Base-by-base conservation (phyloP, 2,888 invertebrate genomes). In the Ommatoiulus sabulosus region DNA sequence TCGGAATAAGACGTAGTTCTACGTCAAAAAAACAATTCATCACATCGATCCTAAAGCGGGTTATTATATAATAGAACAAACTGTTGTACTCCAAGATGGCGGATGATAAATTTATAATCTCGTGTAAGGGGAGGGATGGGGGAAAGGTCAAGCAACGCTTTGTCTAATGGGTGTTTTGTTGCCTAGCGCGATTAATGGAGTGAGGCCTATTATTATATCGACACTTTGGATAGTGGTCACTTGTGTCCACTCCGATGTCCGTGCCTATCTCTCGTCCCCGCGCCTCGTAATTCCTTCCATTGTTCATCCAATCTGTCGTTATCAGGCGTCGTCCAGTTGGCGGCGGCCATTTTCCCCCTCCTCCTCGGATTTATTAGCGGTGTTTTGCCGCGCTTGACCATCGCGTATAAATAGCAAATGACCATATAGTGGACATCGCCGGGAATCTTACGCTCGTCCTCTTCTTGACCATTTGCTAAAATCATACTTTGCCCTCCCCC, bases 321-420 rank as follows among this genome's bases (percentile, higher is more conserved):
- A 63, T 63, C 63, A 63, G 63, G n/a, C 63, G 63, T 63, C 63
- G 63, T n/a, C 63, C 63, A 63, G 63, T 63, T 63, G 63, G n/a
- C 63, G 48, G 48, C 48, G n/a, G 63, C 63, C 63, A 63, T 63
- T 63, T 63, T n/a, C 63, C 17, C 63, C 63, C 17, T 35, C 35
- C 35, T 35, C 63, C 0, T n/a, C n/a, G 63, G 63, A 63, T 63
- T 63, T 63, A 63, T 63, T n/a, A 35, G 63, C n/a, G 63, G n/a
- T 57, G 57, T 57, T 57, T 57, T 57, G 8, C 1, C 63, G 48
- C n/a, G 63, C n/a, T 12, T 63, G 63, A 17, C 63, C 63, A 63
- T 63, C 63, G 5, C 7, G 63, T 63, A 20, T 20, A 63, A 63
- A 63, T 63, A 63, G 63, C n/a, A 4, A 63, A 20, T 63, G 63